A percentile compares a stretch with the other conserved stretches of the same genome.
Conservation (phyloP, 2,797 vertebrate genomes). For the Myotis findleyi region DNA sequence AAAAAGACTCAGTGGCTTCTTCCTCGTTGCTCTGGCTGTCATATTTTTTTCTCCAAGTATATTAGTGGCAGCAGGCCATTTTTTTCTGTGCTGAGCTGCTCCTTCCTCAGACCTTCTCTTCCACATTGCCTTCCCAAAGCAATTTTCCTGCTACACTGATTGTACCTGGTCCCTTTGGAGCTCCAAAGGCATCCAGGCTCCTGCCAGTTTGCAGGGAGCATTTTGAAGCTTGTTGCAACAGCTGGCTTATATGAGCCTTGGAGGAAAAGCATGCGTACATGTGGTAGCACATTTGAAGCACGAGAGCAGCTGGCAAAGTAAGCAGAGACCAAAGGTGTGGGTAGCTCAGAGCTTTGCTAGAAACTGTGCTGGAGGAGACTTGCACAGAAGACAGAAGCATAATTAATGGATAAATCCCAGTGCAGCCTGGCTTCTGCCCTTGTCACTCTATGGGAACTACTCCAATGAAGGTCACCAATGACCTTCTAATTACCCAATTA, state of each 20-base stretch:
- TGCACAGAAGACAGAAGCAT: neutral
- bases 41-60: neutral
- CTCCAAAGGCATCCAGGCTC: conserved; percentile 29
- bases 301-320: conserved; percentile 77
- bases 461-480: conserved; percentile 20
- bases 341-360: conserved; percentile 58
- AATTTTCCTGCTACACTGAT: conserved; percentile 54
- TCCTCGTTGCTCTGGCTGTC: neutral
- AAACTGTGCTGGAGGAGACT: neutral
- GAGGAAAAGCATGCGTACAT: conserved; percentile 69
- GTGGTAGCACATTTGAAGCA: conserved; percentile 43
- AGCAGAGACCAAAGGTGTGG: conserved; percentile 64
- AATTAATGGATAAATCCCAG: conserved; percentile 62
- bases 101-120: neutral
- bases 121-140: conserved; percentile 36
- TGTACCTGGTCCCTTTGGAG: conserved; percentile 41
- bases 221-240: conserved; percentile 76
- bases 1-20: neutral
- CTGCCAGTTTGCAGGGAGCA: conserved; percentile 72
- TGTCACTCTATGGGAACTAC: conserved; percentile 40
- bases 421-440: conserved; percentile 61
- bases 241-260: conserved; percentile 83
- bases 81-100: neutral
- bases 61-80: neutral
- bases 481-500: conserved; percentile 69